Evolutionary conservation across 2,797 vertebrate genomes (phyloP).

Genomic region (Gadopsis bispinosus): DNA sequence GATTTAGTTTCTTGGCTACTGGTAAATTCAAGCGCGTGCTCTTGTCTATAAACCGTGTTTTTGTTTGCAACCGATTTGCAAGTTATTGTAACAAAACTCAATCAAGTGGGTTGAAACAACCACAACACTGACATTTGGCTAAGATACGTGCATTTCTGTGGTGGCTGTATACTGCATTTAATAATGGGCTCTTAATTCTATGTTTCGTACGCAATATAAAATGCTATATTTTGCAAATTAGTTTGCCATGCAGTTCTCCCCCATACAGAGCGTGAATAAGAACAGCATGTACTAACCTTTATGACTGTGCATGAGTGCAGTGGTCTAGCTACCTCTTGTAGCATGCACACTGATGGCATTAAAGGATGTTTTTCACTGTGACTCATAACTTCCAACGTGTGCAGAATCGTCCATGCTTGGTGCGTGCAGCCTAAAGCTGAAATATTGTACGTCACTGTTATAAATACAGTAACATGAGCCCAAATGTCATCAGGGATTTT

Average conservation of each 20-base stretch:
- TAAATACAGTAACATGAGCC: too few relatives aligned
- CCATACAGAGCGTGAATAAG: background rate
- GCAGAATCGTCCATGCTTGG: background rate
- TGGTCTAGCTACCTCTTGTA: background rate
- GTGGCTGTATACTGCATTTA: background rate
- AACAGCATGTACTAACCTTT: background rate
- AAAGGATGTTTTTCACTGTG: background rate
- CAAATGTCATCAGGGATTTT: background rate
- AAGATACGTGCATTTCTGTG: background rate
- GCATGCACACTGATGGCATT: background rate
- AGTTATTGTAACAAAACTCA: background rate
- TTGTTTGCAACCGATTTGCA: background rate
- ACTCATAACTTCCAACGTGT: background rate
- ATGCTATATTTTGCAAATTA: background rate
- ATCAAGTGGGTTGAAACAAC: background rate
- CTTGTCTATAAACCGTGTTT: background rate
- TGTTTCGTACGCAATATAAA: background rate
- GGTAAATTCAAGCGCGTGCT: background rate
- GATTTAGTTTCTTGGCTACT: background rate
- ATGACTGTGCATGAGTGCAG: background rate
- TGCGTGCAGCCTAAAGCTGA: background rate
- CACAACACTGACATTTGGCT: background rate
- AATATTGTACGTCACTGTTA: too few relatives aligned
- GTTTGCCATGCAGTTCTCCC: background rate
- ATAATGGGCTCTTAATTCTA: background rate